Percentiles rank a stretch among this genome's conserved stretches.
These are phyloP conservation scores for Mormyrus proboscirostris DNA, from an alignment of 2,797 vertebrate species.

Conservation along the genomic window DNA sequence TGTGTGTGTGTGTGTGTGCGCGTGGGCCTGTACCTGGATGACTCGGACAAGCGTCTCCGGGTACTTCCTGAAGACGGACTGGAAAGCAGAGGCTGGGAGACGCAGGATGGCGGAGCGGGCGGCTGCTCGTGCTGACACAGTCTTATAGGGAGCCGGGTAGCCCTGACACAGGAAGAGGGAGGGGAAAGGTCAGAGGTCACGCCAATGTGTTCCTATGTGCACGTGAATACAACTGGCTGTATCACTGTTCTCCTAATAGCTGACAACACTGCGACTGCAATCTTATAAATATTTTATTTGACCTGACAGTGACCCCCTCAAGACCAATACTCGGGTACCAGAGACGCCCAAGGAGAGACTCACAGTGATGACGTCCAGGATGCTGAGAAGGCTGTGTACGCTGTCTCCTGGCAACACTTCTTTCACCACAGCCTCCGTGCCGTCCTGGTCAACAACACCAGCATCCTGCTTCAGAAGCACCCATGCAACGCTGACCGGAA, in stretches of 20 bases:
- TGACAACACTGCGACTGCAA: not conserved
- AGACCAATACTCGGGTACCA: not conserved
- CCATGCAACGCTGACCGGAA: not conserved
- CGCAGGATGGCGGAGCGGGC: constrained; percentile 73
- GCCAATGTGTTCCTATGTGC: not conserved
- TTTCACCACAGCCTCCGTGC: constrained; percentile 83
- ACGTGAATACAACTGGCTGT: not conserved
- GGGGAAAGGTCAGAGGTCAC: not conserved
- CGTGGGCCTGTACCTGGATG: constrained; percentile 69
- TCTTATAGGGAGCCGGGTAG: constrained; percentile 85
- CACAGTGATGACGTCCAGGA: constrained; percentile 92
- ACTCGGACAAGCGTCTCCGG: constrained; percentile 90
- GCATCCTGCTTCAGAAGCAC: not conserved
- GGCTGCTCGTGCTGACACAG: constrained; percentile 77
- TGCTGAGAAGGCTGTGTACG: constrained; percentile 93
- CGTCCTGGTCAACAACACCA: constrained; percentile 63
- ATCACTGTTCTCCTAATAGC: not conserved
- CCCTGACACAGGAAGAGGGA: constrained; percentile 57
- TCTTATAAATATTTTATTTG: not conserved
- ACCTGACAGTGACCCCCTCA: not conserved
- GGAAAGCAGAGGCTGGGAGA: constrained; percentile 83
- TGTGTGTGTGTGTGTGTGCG: not conserved
- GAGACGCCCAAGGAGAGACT: constrained; percentile 41
- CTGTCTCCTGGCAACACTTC: constrained; percentile 90
- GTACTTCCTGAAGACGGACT: constrained; percentile 86